Percentiles rank a stretch among this genome's conserved stretches.
Conservation (phyloP, 1,140 invertebrate species). For the Hylaeus volcanicus region DNA sequence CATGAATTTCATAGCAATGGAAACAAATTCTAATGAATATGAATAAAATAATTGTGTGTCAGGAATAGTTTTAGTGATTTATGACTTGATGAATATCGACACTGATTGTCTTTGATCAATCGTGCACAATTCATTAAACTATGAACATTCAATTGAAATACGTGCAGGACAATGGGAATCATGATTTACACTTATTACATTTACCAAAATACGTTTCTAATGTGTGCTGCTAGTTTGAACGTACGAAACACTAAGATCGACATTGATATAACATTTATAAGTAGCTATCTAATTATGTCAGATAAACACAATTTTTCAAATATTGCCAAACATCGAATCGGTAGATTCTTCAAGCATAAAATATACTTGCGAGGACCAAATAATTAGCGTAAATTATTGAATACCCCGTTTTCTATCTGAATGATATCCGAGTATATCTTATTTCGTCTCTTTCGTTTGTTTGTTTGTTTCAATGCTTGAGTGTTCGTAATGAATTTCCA, state of each 20-base stretch:
- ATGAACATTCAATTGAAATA: constrained; percentile 40
- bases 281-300: constrained; percentile 20
- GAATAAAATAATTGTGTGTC: constrained; percentile 24
- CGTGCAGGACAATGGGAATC: constrained; percentile 13
- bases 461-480: constrained; percentile 50
- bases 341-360: constrained; percentile 37
- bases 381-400: constrained; percentile 33
- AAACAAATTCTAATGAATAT: background rate
- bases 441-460: constrained; percentile 25
- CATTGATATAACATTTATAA: constrained; percentile 26
- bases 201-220: constrained; percentile 42
- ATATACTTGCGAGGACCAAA: constrained; percentile 35
- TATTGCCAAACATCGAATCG: background rate
- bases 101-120: constrained; percentile 53
- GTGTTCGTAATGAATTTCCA: constrained; percentile 46
- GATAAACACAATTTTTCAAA: constrained; percentile 9
- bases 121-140: constrained; percentile 27
- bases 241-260: constrained; percentile 33
- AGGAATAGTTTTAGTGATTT: constrained; percentile 34
- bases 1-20: background rate
- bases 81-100: constrained; percentile 30
- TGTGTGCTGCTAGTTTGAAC: constrained; percentile 8
- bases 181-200: constrained; percentile 28
- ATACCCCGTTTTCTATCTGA: constrained; percentile 6
- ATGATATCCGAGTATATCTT: constrained; percentile 35